Percentiles rank a stretch among this genome's conserved stretches.
Evolutionary conservation across 2,113 vertebrate genomes (phyloP).

Genomic region (Sinocyclocheilus anophthalmus): DNA sequence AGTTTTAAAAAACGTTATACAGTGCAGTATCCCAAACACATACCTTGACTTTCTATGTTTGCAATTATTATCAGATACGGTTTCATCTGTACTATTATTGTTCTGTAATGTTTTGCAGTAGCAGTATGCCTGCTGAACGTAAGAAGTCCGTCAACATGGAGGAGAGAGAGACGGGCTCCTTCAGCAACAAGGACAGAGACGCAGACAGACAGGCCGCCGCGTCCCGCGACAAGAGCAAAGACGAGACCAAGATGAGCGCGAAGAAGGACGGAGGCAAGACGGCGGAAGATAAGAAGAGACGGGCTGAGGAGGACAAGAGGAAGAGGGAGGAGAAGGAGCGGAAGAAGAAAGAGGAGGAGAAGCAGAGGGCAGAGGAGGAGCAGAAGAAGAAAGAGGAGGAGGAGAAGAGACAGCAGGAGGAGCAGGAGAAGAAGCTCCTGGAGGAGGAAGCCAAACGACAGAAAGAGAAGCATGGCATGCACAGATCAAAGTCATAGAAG

Average conservation of each 20-base stretch:
- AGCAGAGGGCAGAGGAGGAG: conserved; percentile 90
- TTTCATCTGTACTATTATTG: too few relatives aligned
- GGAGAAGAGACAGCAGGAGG: conserved; percentile 87
- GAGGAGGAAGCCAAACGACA: conserved; percentile 89
- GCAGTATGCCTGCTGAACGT: conserved; percentile 91
- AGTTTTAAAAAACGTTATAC: too few relatives aligned
- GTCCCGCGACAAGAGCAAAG: conserved; percentile 86
- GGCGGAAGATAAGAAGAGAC: conserved; percentile 92
- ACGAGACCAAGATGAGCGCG: conserved; percentile 83
- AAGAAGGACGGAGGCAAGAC: conserved; percentile 87
- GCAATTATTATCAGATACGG: not conserved
- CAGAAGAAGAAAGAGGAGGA: conserved; percentile 92
- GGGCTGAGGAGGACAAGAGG: conserved; percentile 90
- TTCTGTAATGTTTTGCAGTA: not conserved
- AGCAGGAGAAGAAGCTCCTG: conserved; percentile 86
- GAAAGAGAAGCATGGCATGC: conserved; percentile 86
- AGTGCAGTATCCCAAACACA: not conserved
- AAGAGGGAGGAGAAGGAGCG: conserved; percentile 96
- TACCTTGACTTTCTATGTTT: not conserved
- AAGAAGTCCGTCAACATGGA: conserved; percentile 92
- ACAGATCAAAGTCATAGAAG: conserved; percentile 84
- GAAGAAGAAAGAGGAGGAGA: conserved; percentile 94
- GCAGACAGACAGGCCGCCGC: conserved; percentile 78
- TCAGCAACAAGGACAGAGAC: conserved; percentile 81
- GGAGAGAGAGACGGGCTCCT: conserved; percentile 84